A percentile compares a stretch with the other conserved stretches of the same genome.
Evolutionary conservation across 2,113 vertebrate genomes (phyloP).

Genomic region (Macaca mulatta): DNA sequence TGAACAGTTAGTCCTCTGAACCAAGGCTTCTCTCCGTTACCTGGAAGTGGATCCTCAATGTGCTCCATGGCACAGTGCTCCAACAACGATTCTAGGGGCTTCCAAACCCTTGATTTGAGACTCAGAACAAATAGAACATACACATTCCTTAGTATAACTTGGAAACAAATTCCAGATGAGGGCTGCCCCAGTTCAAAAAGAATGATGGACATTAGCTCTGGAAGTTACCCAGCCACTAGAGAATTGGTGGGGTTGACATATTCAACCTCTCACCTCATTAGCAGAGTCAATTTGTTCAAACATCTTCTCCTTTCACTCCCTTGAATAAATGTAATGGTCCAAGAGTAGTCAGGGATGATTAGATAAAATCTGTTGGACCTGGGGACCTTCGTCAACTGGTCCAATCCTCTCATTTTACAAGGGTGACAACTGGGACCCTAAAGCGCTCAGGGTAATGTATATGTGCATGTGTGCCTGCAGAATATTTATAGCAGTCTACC

Average conservation of each 20-base stretch:
- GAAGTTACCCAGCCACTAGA: not conserved
- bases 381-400: constrained; percentile 20
- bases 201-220: constrained; percentile 2
- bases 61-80: not conserved
- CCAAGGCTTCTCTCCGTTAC: not conserved
- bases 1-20: not conserved
- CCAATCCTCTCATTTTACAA: constrained; percentile 36
- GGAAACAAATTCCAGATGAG: constrained; percentile 4
- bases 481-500: constrained; percentile 71
- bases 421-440: not conserved
- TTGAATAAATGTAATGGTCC: constrained; percentile 27
- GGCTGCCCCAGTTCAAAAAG: not conserved
- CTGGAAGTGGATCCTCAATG: not conserved
- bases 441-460: not conserved
- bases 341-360: constrained; percentile 51
- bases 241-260: not conserved
- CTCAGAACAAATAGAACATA: not conserved
- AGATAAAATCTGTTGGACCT: constrained; percentile 45
- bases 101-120: not conserved
- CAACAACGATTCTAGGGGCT: not conserved
- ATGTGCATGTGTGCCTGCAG: not conserved
- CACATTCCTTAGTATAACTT: constrained; percentile 25
- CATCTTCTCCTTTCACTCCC: constrained; percentile 32
- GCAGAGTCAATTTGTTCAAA: constrained; percentile 3
- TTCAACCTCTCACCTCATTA: constrained; percentile 66